Evolutionary conservation across 2,888 invertebrate species (phyloP), one percentile per base, ranked within the genome.

Genomic region (Chirona hameri): DNA sequence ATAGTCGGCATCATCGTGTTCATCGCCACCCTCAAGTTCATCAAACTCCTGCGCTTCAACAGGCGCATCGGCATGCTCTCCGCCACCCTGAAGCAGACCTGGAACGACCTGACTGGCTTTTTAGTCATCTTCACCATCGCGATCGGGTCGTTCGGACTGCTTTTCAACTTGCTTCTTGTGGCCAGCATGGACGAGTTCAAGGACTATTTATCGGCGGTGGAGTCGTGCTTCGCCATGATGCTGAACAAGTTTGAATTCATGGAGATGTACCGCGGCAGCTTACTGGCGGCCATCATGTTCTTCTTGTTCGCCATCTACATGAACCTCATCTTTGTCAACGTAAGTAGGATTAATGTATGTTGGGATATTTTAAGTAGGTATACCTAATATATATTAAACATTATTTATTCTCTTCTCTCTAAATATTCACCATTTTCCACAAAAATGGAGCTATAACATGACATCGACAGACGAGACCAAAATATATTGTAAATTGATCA

Each of bases 21-120:
- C 87, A 87, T 89, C 82, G 88, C 88, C 29, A 88, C 89, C 5
- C 86, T 90, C 83, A 90, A 90, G 86, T 89, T 90, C 86, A 87
- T 90, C 83, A 88, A 89, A 83, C 87, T 90, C n/a, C 86, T 90
- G 46, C 87, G 89, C 83, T 90, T 85, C 83, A 85, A 85, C 83
- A 86, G 86, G 81, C 85, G 87, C 69, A 86, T 87, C 85, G 86
- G 86, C 46, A 85, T 86, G 27, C 84, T 87, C 29, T 86, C 86
- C 31, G 85, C 85, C 76, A 87, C 87, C 0, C 85, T 87, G n/a
- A 80, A 84, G 12, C 82, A 83, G 39, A 86, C 86, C 82, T 87
- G 86, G 83, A 85, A 86, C 81, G 87, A 87, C 79, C 85, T 87
- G 14, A 85, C 85, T 18, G 85, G 86, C 14, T 87, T 87, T 84